A percentile compares a stretch with the other conserved stretches of the same genome.
These are phyloP conservation scores for Porites lobata DNA, from an alignment of 92 coral and sea anemone genomes.

Conservation along the genomic window DNA sequence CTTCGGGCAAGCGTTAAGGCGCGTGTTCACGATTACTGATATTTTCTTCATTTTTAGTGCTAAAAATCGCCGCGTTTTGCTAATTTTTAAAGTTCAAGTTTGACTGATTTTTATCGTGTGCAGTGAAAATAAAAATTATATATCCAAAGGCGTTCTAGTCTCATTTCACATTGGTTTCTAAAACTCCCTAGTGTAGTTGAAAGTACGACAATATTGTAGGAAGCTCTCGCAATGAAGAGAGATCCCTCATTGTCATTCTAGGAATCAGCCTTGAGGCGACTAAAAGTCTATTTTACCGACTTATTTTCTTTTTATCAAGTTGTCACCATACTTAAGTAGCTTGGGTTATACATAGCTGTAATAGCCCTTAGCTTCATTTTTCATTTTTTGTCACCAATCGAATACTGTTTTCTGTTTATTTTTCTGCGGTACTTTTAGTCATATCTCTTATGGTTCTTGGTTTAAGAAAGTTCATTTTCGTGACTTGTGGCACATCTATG, in stretches of 20 bases:
- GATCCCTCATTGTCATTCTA: not conserved
- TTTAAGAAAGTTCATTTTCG: not conserved
- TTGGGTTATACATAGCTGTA: constrained; percentile 3
- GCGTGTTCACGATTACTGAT: not conserved
- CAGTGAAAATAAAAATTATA: not conserved
- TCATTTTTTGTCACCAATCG: constrained; percentile 1
- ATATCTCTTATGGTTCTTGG: not conserved
- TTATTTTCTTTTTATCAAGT: not conserved
- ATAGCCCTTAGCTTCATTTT: not conserved
- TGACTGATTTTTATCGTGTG: not conserved
- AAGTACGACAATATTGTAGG: not conserved
- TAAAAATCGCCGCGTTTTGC: not conserved
- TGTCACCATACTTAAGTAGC: constrained; percentile 7
- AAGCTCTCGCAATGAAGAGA: not conserved
- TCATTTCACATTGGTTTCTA: not conserved
- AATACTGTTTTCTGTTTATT: not conserved
- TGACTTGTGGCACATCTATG: not conserved
- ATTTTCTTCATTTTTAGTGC: not conserved
- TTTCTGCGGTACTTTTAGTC: not conserved
- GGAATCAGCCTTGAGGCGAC: not conserved
- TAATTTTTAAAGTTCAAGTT: not conserved
- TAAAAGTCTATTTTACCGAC: not conserved
- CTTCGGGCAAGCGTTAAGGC: not conserved
- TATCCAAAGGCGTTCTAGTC: not conserved
- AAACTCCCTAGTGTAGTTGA: not conserved